Evolutionary conservation across 2,113 vertebrate genomes (phyloP), one percentile per base, ranked within the genome.

Genomic region (rat (Rattus norvegicus)): DNA sequence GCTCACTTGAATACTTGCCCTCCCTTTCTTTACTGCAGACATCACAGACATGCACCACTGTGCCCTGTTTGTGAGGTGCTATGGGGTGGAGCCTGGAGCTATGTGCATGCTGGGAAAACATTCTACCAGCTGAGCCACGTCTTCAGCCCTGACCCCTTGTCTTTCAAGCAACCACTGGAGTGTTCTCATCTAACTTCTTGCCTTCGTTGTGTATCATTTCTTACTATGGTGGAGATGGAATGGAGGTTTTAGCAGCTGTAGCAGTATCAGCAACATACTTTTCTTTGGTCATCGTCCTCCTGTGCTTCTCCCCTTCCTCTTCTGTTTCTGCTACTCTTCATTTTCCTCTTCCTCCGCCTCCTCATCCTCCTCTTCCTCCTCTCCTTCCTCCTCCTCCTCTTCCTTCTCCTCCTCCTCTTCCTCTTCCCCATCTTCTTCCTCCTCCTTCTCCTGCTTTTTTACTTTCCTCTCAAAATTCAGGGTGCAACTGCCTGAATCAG

Each of bases 341-440:
- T 43, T 43, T 43, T 43, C 43, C 43, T 43, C 43, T 43, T 43
- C 43, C 43, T 43, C 43, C 43, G 2, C 43, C 3, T 43, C 43
- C 43, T 39, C 20, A 22, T 1, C 33, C 3, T 73, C 61, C 39
- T 30, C 33, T 43, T 90, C 36, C 8, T 11, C 20, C 6, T 7
- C 36, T 10, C 5, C 36, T 14, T 26, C 56, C 7, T 59, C 52
- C 5, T 36, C 33, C 33, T 70, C 2, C 36, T 33, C 69, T 72
- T 36, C 6, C 56, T 43, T 22, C 56, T 94, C 11, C 2, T 85
- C 22, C 19, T 6, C 0, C 20, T 13, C 26, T 43, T 16, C 13
- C 49, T 24, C 5, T 6, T 24, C 20, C 12, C 39, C 22, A 7
- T 61, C 22, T 0, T 65, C 17, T 2, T 19, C 16, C 1, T 65